These are phyloP conservation scores for Chrysolina oricalcia DNA, from an alignment of 2,888 invertebrate species.

Conservation along the genomic window DNA sequence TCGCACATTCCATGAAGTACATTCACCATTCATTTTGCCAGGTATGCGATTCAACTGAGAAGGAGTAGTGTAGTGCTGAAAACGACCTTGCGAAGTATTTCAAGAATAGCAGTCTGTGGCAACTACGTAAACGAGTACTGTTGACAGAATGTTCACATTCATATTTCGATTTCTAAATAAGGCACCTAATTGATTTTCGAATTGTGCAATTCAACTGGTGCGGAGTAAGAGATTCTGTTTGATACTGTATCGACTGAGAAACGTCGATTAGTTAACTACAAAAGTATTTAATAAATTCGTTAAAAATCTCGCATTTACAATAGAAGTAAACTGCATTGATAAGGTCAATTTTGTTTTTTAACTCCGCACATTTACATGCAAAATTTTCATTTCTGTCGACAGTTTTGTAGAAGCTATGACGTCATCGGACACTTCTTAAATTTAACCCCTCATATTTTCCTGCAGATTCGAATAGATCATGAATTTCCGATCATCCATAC, in stretches of 20 bases:
- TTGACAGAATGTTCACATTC: background rate
- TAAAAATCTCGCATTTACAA: too few relatives aligned
- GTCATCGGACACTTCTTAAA: too few relatives aligned
- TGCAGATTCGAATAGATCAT: too few relatives aligned
- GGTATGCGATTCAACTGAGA: background rate
- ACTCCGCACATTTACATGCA: too few relatives aligned
- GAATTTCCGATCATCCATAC: too few relatives aligned
- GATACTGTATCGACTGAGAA: background rate
- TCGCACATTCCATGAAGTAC: background rate
- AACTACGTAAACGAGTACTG: background rate
- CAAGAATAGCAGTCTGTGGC: background rate
- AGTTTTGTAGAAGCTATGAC: too few relatives aligned
- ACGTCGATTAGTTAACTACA: background rate
- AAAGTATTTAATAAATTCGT: too few relatives aligned
- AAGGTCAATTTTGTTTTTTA: too few relatives aligned
- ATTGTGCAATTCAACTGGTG: background rate
- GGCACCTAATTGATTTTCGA: background rate
- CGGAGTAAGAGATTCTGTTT: background rate
- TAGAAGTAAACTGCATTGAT: too few relatives aligned
- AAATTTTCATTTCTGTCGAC: too few relatives aligned
- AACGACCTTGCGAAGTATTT: conserved; percentile 13
- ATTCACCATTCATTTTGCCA: conserved; percentile 10
- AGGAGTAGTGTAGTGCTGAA: background rate
- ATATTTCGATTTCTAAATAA: background rate
- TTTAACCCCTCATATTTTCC: too few relatives aligned